phyloP scores from a whole-genome alignment of 1,140 invertebrate species.

The Drosophila bifasciata region DNA sequence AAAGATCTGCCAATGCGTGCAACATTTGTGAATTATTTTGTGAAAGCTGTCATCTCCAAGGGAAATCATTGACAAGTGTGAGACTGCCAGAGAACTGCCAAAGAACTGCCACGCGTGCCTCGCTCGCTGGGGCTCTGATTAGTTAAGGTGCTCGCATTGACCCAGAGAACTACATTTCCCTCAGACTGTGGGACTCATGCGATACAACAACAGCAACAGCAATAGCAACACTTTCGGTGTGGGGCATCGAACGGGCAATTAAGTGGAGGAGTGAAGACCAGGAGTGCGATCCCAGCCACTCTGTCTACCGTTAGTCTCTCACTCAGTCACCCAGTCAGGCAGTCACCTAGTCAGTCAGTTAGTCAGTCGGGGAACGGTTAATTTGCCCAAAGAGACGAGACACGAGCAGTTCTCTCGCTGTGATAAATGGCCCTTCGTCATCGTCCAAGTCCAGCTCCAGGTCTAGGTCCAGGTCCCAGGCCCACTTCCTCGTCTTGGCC shows the following conservation, averaged over 20 bases:
- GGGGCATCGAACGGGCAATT: conserved; percentile 66
- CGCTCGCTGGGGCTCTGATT: conserved; percentile 54
- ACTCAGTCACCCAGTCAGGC: conserved; percentile 19
- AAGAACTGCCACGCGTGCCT: conserved; percentile 40
- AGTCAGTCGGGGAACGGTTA: conserved; percentile 59
- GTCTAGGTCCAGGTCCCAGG: conserved; percentile 10
- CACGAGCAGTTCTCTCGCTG: conserved; percentile 54
- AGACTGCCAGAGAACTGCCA: conserved; percentile 12
- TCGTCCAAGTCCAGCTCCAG: conserved; percentile 12
- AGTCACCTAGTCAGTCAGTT: conserved; percentile 38
- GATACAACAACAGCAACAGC: too few species aligned
- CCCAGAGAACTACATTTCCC: conserved; percentile 75
- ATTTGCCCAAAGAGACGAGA: conserved; percentile 62
- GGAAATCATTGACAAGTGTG: conserved; percentile 36
- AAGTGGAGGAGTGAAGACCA: conserved; percentile 42
- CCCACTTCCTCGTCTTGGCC: conserved; percentile 11
- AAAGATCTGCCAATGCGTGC: conserved; percentile 33
- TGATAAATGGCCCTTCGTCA: conserved; percentile 74
- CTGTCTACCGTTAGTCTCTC: conserved; percentile 37
- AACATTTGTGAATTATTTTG: conserved; percentile 49
- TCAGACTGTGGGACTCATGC: conserved; percentile 22
- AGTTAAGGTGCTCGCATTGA: conserved; percentile 77
- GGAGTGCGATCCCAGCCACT: conserved; percentile 30
- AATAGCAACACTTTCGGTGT: conserved; percentile 40
- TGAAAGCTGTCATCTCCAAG: conserved; percentile 64